phyloP scores from a whole-genome alignment of 2,113 vertebrate species.

The Hypomesus transpacificus region DNA sequence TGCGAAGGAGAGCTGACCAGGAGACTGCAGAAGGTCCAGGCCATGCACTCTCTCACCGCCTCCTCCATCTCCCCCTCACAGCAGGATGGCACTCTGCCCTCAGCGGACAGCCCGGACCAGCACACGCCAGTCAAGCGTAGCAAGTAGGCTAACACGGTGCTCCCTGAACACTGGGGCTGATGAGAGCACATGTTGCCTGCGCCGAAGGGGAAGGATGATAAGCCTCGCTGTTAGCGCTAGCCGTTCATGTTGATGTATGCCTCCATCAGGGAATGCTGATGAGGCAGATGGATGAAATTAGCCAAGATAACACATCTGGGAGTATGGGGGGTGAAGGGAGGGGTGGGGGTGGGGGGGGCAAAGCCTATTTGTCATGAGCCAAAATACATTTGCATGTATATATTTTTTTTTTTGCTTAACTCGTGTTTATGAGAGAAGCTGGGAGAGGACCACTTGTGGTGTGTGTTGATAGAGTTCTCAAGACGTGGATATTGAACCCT shows the following conservation, averaged over 20 bases:
- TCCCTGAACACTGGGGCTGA: conserved; percentile 55
- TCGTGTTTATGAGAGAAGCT: no score
- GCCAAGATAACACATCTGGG: no score
- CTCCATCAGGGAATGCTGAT: conserved; percentile 47
- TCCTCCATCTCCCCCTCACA: conserved; percentile 40
- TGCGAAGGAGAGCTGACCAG: conserved; percentile 62
- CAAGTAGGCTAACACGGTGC: conserved; percentile 29
- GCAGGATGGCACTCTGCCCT: conserved; percentile 16
- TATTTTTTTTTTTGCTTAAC: no score
- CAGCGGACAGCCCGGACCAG: conserved; percentile 8
- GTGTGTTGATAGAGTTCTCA: no score
- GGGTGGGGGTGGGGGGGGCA: no score
- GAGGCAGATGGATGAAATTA: background rate
- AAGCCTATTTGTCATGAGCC: no score
- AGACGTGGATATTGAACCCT: no score
- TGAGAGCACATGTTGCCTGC: conserved; percentile 42
- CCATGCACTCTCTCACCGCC: conserved; percentile 62
- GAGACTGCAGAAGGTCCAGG: conserved; percentile 66
- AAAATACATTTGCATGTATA: no score
- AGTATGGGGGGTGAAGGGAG: no score
- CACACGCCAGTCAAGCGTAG: conserved; percentile 26
- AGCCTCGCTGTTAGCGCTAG: conserved; percentile 18
- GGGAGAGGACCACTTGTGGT: no score
- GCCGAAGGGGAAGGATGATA: conserved; percentile 36
- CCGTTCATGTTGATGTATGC: background rate